Evolutionary conservation across 2,113 vertebrate genomes (phyloP), one percentile per base, ranked within the genome.

Genomic region (Rhinoderma darwinii): DNA sequence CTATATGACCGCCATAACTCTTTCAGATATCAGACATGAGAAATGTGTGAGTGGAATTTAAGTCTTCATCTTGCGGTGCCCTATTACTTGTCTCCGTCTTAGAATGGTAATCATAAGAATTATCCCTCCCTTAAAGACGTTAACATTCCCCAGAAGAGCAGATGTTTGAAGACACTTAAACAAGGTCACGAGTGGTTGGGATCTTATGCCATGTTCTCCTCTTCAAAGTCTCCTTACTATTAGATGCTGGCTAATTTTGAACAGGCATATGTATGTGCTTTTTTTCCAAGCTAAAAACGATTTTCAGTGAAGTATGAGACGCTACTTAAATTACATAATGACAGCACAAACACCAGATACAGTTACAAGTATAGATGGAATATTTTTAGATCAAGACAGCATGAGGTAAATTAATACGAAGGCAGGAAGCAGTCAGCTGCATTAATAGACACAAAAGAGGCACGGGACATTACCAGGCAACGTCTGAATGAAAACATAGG

Each of bases 361-460:
- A 89, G 70, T 90, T 88, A 90, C 90, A 89, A 2, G 0, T 84
- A 90, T 17, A 72, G 89, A 30, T 90, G 44, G 84, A 89, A 90
- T 93, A 93, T 93, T 93, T 93, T 92, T 91, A 92, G 90, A 91
- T 27, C 56, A 63, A 82, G 88, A 81, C 70, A 91, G 89, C 79
- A 25, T 89, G 91, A 88, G 87, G 90, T 89, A 93, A 91, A 89
- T 84, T 88, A 89, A 89, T 61, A 89, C 47, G 66, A 89, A 90
- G 14, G 86, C 82, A 86, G 82, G 90, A 90, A 91, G 82, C 84
- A 91, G 88, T 50, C 89, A 93, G 90, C 89, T 89, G 90, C 89
- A 89, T 86, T 83, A 77, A 66, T 30, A 91, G 87, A 89, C 88
- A 91, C 86, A 88, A 88, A 90, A 87, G 86, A 87, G 86, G 79